Conservation (phyloP, 1,140 invertebrate genomes). For the Scaptomyza pallida region DNA sequence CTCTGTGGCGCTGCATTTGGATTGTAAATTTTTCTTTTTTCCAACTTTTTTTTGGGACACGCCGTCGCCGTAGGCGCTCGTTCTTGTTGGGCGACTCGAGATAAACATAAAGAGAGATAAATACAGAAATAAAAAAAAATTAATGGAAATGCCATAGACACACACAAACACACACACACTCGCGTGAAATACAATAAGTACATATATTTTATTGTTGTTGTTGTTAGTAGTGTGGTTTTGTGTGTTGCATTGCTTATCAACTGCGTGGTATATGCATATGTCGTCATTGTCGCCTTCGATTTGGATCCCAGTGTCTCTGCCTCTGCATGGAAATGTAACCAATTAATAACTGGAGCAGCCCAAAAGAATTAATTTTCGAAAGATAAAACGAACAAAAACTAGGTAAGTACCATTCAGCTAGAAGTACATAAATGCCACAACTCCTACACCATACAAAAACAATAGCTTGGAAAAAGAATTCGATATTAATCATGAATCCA, state of each 20-base stretch:
- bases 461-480: background rate
- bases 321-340: slow-evolving; percentile 37
- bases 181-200: too few species aligned
- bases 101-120: slow-evolving; percentile 79
- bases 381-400: slow-evolving; percentile 27
- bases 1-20: slow-evolving; percentile 61
- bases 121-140: slow-evolving; percentile 79
- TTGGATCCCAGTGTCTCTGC: slow-evolving; percentile 17
- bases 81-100: slow-evolving; percentile 34
- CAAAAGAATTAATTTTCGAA: slow-evolving; percentile 25
- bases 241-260: slow-evolving; percentile 44
- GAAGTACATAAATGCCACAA: slow-evolving; percentile 22
- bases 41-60: slow-evolving; percentile 45
- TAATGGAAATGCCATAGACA: slow-evolving; percentile 65
- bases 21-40: slow-evolving; percentile 70
- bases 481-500: background rate
- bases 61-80: slow-evolving; percentile 44
- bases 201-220: slow-evolving; percentile 42
- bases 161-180: slow-evolving; percentile 39
- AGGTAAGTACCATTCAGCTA: slow-evolving; percentile 28
- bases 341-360: slow-evolving; percentile 37
- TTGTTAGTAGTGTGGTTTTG: background rate
- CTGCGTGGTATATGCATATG: slow-evolving; percentile 59
- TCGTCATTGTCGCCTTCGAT: slow-evolving; percentile 48
- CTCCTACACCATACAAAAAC: slow-evolving; percentile 5